Conservation (phyloP, 2,888 invertebrate genomes). For the Temnothorax ravouxi region DNA sequence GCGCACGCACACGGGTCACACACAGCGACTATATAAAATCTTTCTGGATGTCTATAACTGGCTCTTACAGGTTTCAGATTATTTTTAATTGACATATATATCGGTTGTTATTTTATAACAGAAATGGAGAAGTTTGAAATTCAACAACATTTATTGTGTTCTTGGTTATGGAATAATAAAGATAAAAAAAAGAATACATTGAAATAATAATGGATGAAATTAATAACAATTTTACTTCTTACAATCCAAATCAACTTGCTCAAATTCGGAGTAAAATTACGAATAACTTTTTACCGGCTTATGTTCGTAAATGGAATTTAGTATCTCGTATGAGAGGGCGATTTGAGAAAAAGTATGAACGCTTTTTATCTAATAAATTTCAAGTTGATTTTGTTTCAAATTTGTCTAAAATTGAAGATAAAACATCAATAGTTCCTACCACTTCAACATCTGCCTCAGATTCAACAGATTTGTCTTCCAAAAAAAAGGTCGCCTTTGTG, state of each 20-base stretch:
- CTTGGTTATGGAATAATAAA: constrained; percentile 3
- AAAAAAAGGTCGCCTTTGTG: constrained; percentile 25
- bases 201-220: constrained; percentile 39
- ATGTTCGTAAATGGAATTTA: constrained; percentile 41
- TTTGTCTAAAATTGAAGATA: not conserved
- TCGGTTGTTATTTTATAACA: not conserved
- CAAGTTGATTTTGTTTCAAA: constrained; percentile 26
- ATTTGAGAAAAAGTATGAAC: constrained; percentile 32
- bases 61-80: too few species aligned
- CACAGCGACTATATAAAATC: too few species aligned
- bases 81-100: too few species aligned
- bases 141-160: constrained; percentile 10
- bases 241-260: constrained; percentile 24
- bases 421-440: constrained; percentile 10
- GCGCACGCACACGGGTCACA: too few species aligned
- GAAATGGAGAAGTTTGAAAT: not conserved
- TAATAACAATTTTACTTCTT: constrained; percentile 20
- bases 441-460: constrained; percentile 22
- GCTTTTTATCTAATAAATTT: constrained; percentile 28
- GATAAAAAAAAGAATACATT: constrained; percentile 8
- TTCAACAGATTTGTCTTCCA: not conserved
- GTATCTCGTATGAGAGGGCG: constrained; percentile 25
- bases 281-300: constrained; percentile 27
- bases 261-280: constrained; percentile 37
- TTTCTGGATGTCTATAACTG: too few species aligned